A percentile compares a stretch with the other conserved stretches of the same genome.
phyloP scores from a whole-genome alignment of 2,888 invertebrate species.

The Parelbella ahira region DNA sequence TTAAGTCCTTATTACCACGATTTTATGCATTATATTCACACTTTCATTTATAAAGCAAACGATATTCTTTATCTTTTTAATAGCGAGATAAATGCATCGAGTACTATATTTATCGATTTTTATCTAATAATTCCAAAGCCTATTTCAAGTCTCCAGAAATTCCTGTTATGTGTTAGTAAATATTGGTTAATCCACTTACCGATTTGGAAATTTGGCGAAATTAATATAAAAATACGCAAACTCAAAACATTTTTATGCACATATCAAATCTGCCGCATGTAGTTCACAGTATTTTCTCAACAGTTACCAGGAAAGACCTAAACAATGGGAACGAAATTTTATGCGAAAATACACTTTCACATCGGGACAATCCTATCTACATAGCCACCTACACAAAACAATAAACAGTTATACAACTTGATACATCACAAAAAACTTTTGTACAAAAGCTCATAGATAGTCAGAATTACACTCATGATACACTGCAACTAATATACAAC shows the following conservation, averaged over 20 bases:
- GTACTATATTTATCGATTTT: too few relatives aligned
- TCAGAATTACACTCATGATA: constrained; percentile 29
- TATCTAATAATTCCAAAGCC: too few relatives aligned
- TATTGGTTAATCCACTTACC: constrained; percentile 11
- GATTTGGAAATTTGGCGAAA: constrained; percentile 8
- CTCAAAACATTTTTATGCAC: constrained; percentile 8
- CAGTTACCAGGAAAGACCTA: constrained; percentile 63
- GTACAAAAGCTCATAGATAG: constrained; percentile 27
- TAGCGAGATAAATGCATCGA: too few relatives aligned
- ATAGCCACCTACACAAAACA: constrained; percentile 75
- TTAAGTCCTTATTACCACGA: too few relatives aligned
- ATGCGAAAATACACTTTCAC: constrained; percentile 78
- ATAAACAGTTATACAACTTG: constrained; percentile 65
- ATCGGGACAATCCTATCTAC: constrained; percentile 57
- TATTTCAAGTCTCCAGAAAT: too few relatives aligned
- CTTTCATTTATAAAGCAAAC: too few relatives aligned
- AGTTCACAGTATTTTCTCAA: constrained; percentile 56
- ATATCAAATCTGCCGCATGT: constrained; percentile 50
- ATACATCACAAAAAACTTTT: constrained; percentile 40
- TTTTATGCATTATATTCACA: too few relatives aligned
- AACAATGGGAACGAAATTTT: constrained; percentile 78
- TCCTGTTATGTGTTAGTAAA: not conserved
- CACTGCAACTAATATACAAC: constrained; percentile 32
- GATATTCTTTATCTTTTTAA: too few relatives aligned
- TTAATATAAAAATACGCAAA: constrained; percentile 5